phyloP scores from a whole-genome alignment of 1,140 invertebrate genomes.

The Macrocentrus cingulum region DNA sequence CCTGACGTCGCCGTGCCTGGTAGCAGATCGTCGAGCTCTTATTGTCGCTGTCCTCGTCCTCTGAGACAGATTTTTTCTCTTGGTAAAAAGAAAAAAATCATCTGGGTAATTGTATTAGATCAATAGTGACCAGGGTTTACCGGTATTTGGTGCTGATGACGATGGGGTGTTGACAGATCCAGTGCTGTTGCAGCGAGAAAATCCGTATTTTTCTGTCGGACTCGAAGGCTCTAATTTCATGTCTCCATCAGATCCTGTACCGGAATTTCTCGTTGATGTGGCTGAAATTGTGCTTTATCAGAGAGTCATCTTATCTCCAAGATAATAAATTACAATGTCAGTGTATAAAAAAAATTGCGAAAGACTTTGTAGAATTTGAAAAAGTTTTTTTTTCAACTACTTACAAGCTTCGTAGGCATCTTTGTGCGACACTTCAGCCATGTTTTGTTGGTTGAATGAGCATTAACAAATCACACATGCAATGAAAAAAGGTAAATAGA shows the following conservation, averaged over 20 bases:
- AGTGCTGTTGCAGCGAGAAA: conserved; percentile 80
- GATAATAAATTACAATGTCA: conserved; percentile 49
- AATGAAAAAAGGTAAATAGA: background rate
- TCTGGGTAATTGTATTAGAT: no score
- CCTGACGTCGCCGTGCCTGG: conserved; percentile 90
- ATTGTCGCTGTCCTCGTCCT: conserved; percentile 89
- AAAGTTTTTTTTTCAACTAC: no score
- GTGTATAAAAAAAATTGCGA: background rate
- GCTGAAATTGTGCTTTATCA: conserved; percentile 48
- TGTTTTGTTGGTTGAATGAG: background rate
- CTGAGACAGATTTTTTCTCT: conserved; percentile 50
- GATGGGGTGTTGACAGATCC: conserved; percentile 81
- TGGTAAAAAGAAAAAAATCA: no score
- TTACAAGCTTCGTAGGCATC: conserved; percentile 4
- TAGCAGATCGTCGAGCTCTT: conserved; percentile 81
- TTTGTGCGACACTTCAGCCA: background rate
- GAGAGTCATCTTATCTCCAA: conserved; percentile 56
- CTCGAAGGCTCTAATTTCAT: conserved; percentile 69
- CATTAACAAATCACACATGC: background rate
- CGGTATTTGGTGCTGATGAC: conserved; percentile 85
- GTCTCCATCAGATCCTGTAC: conserved; percentile 45
- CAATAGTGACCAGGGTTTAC: no score
- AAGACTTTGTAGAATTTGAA: background rate
- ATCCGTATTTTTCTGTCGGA: conserved; percentile 68
- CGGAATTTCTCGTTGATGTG: conserved; percentile 26